Base-by-base conservation (phyloP, 2,113 vertebrate species). In the Neotoma lepida region DNA sequence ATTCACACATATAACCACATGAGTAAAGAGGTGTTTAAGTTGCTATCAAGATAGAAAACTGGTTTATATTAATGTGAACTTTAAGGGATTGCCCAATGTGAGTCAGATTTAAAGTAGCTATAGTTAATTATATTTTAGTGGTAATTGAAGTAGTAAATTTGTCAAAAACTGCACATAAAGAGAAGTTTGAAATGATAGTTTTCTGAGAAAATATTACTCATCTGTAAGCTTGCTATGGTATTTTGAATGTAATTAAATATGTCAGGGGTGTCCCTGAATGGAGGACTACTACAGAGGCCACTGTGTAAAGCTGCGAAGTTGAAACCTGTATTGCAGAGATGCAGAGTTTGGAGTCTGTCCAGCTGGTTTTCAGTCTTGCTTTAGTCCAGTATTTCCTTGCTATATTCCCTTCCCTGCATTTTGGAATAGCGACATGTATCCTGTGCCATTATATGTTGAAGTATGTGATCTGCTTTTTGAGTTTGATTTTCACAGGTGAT, bases 131-230 rank as follows among this genome's bases (percentile, higher is more conserved):
- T 49, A 92, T 89, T 76, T 88, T 51, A 91, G 30, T 64, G 66
- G 63, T 80, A 4, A n/a, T 39, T 68, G 54, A 89, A 68, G 77
- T 92, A 90, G 78, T 28, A 63, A 87, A 93, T 54, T 61, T 54
- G 49, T 13, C 24, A 94, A 85, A 78, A 92, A 81, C 54, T 86
- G 85, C 33, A 56, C 22, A 64, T 51, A 88, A 63, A 91, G 2
- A 86, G 30, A 86, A 93, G 61, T 6, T 51, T 17, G 78, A 51
- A 95, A 85, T 4, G 1, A 41, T 6, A 93, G 22, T 61, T 89
- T 63, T 22, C 86, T 64, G 63, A 24, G 63, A 95, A 90, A 93
- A 68, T 28, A 58, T 8, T 77, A 89, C 61, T 86, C 44, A 54
- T 44, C 63, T 93, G 33, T 64, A 71, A 73, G 93, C 44, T 18